Evolutionary conservation across 2,113 vertebrate genomes (phyloP).

Genomic region (Tichodroma muraria): DNA sequence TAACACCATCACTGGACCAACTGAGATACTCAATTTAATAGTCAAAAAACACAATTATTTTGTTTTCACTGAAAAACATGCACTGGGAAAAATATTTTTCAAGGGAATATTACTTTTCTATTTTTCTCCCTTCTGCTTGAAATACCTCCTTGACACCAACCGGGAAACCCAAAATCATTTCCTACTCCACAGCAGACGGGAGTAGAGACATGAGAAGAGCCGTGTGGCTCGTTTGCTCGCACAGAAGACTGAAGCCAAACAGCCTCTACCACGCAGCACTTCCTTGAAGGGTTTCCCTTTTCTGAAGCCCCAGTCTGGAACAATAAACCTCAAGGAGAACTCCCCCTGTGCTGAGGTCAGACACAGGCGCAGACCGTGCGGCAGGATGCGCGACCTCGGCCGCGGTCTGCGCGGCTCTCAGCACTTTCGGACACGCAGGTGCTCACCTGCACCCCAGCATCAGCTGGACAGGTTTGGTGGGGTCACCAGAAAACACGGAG

Average conservation of each 20-base stretch:
- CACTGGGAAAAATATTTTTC: not conserved
- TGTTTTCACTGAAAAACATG: not conserved
- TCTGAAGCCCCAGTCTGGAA: not conserved
- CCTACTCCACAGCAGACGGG: not conserved
- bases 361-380: accelerated
- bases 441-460: not conserved
- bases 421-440: not conserved
- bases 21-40: not conserved
- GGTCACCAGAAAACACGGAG: not conserved
- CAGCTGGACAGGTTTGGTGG: not conserved
- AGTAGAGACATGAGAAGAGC: not conserved
- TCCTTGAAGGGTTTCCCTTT: not conserved
- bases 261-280: not conserved
- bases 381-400: not conserved
- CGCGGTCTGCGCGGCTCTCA: accelerated
- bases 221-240: accelerated
- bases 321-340: not conserved
- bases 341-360: not conserved
- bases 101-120: not conserved
- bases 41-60: not conserved
- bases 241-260: not conserved
- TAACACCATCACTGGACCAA: not conserved
- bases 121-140: not conserved
- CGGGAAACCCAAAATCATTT: not conserved
- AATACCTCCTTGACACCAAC: not conserved